Percentiles rank a stretch among this genome's conserved stretches.
phyloP scores from a whole-genome alignment of 2,797 vertebrate genomes.

The Parambassis ranga region DNA sequence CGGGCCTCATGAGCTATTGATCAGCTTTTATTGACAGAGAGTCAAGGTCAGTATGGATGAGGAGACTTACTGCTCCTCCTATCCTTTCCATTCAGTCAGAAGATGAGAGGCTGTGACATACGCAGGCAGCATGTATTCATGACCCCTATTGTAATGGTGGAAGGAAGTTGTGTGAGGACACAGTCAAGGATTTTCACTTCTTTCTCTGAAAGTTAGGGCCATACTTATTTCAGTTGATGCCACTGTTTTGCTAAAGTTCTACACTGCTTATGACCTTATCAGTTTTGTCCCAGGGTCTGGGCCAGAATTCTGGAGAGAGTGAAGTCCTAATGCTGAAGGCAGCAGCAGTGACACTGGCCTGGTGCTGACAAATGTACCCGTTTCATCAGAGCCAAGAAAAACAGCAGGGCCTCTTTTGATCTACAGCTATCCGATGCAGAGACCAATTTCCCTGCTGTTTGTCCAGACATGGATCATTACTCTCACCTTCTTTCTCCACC shows the following conservation, averaged over 20 bases:
- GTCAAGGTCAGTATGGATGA: conserved; percentile 73
- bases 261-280: conserved; percentile 30
- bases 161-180: neutral
- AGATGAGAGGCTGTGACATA: neutral
- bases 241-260: neutral
- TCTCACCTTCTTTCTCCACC: neutral
- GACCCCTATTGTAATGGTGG: conserved; percentile 2
- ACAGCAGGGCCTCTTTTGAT: conserved; percentile 57
- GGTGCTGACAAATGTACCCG: conserved; percentile 46
- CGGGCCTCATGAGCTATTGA: conserved; percentile 67
- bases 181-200: neutral
- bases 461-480: neutral
- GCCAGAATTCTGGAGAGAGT: conserved; percentile 15
- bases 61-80: conserved; percentile 36
- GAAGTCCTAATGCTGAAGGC: conserved; percentile 29
- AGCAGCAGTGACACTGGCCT: conserved; percentile 34
- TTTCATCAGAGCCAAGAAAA: conserved; percentile 59
- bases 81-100: conserved; percentile 18
- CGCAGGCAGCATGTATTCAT: conserved; percentile 11
- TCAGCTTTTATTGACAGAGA: conserved; percentile 66
- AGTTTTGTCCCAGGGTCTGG: conserved; percentile 30
- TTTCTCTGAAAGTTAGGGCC: neutral
- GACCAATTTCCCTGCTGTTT: conserved; percentile 15
- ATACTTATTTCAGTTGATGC: neutral
- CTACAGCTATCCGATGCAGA: neutral